phyloP scores from a whole-genome alignment of 2,113 vertebrate genomes.

The Cricetomys ansorgei region DNA sequence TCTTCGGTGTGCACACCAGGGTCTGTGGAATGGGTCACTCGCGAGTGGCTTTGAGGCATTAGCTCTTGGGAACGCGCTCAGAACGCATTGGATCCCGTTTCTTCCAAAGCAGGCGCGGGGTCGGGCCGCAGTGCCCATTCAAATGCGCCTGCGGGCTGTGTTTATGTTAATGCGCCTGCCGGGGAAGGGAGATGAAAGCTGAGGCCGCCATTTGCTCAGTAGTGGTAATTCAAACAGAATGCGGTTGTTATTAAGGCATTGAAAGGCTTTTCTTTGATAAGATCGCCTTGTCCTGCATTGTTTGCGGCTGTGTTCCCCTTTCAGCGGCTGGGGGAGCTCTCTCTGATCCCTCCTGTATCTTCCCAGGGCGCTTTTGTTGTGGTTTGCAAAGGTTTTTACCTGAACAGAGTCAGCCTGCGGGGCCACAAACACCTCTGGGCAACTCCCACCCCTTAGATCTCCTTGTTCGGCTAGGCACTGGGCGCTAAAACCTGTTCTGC shows the following conservation, averaged over 20 bases:
- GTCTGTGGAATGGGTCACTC: neutral
- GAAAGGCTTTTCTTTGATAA: conserved; percentile 90
- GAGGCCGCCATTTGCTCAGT: conserved; percentile 89
- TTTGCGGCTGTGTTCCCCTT: conserved; percentile 87
- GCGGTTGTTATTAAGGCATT: conserved; percentile 88
- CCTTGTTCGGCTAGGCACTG: conserved; percentile 51
- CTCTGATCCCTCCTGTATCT: conserved; percentile 89
- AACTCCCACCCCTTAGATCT: conserved; percentile 80
- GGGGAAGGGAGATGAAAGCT: conserved; percentile 87
- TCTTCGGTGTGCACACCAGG: accelerated
- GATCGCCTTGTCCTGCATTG: conserved; percentile 90
- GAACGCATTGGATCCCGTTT: neutral
- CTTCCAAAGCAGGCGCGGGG: neutral
- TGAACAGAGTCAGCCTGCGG: conserved; percentile 87
- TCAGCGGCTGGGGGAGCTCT: conserved; percentile 84
- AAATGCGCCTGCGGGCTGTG: conserved; percentile 86
- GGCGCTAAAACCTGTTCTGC: conserved; percentile 78
- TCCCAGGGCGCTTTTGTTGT: conserved; percentile 89
- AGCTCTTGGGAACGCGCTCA: neutral
- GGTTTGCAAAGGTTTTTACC: conserved; percentile 88
- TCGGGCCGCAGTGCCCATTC: conserved; percentile 83
- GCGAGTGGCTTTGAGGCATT: neutral
- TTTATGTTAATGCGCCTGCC: conserved; percentile 87
- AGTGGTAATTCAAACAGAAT: conserved; percentile 91
- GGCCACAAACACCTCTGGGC: conserved; percentile 86